Base-by-base conservation (phyloP, 2,113 vertebrate genomes). In the Forbesichthys papilliferus region DNA sequence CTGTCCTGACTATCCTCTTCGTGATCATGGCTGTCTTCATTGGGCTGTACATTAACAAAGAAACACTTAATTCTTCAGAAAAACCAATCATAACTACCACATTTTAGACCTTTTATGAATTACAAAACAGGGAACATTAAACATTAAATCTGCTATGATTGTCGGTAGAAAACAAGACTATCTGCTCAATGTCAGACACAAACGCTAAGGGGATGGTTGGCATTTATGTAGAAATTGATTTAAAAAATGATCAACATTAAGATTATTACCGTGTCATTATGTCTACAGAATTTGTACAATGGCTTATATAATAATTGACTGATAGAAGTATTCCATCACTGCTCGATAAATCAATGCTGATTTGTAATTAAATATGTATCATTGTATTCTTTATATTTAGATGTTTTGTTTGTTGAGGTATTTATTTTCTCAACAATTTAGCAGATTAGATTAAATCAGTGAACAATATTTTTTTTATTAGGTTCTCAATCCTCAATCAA, bases 1-100 rank as follows among this genome's bases (percentile, higher is more conserved):
- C 74, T 20, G 33, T 89, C 60, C 66, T 88, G 5, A 14, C 82
- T 3, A 10, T 84, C 54, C 13, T 88, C 64, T 61, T 85, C n/a
- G 9, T 71, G 0, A 56, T 47, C 48, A 71, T 87, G 78, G 73
- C 71, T 46, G 63, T 69, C n/a, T 82, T 65, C 68, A 55, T 83
- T 3, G 18, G 11, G 3, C 11, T 78, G 36, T 62, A 69, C 27
- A 27, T 27, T 27, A 27, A 27, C 1, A 27, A 27, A 27, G 27
- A 27, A 27, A 27, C 2, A 3, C 27, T 27, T 27, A 27, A 27
- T 27, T 27, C 70, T 54, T 79, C 49, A 80, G 57, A 48, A 53
- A 3, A 12, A 71, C 10, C 58, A 80, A 69, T 49, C 9, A 46
- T 11, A 27, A 34, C 11, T 58, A 68, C 27, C 20, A 66, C 47